Conservation (phyloP, 2,113 vertebrate genomes). For the Aptenodytes forsteri region DNA sequence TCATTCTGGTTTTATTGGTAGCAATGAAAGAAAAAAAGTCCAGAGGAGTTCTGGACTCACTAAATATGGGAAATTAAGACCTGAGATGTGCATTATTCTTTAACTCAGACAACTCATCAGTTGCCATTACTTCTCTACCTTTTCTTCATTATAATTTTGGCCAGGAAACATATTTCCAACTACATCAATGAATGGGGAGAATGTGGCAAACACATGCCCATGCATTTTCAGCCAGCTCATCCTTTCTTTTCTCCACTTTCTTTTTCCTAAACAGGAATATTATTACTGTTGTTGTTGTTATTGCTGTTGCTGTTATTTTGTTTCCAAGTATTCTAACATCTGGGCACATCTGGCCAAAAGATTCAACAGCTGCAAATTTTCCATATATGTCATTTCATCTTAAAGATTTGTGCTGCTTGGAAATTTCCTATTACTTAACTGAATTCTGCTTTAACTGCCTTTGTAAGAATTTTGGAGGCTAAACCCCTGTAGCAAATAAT, state of each 20-base stretch:
- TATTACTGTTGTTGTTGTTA: no score
- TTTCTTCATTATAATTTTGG: neutral
- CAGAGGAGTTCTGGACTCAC: neutral
- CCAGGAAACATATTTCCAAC: neutral
- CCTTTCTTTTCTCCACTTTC: neutral
- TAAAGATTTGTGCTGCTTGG: neutral
- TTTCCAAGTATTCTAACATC: neutral
- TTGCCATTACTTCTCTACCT: neutral
- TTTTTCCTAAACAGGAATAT: neutral
- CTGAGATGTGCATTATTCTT: neutral
- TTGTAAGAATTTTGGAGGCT: neutral
- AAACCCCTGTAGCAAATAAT: neutral
- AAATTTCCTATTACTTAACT: neutral
- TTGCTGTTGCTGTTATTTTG: neutral
- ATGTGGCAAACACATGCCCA: neutral
- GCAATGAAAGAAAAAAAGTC: neutral
- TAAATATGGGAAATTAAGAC: neutral
- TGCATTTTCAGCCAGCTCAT: neutral
- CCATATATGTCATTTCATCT: neutral
- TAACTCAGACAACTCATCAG: neutral
- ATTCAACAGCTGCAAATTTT: neutral
- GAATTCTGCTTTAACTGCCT: neutral
- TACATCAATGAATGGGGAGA: neutral
- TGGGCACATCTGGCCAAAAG: neutral
- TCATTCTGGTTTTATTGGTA: neutral